These are phyloP conservation scores for Sitobion miscanthi DNA, from an alignment of 1,140 invertebrate genomes.

Conservation along the genomic window DNA sequence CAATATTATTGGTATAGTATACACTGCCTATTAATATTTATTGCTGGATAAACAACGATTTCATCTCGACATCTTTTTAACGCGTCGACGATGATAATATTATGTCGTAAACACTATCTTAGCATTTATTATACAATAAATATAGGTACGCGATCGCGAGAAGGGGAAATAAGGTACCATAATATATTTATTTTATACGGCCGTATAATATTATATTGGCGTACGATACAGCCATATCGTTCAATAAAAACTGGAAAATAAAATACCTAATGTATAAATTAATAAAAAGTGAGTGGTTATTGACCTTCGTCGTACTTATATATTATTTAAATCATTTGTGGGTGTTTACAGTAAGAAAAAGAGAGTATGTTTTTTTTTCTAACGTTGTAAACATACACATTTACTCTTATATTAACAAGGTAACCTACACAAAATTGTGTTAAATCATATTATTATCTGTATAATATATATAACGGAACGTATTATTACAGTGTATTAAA, in stretches of 20 bases:
- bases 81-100: background rate
- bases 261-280: background rate
- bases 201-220: background rate
- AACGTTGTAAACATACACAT: background rate
- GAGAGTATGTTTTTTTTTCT: background rate
- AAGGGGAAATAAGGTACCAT: background rate
- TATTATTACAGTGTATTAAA: background rate
- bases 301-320: background rate
- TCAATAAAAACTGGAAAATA: conserved; percentile 5
- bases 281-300: conserved; percentile 25
- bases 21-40: background rate
- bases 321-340: background rate
- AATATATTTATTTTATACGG: background rate
- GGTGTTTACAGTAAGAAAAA: background rate
- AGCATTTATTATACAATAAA: background rate
- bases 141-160: background rate
- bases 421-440: background rate
- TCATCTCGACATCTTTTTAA: background rate
- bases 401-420: background rate
- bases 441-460: background rate
- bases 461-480: too few relatives aligned
- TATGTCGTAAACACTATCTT: background rate
- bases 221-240: background rate
- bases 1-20: too few relatives aligned
- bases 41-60: background rate